Conservation (phyloP, 2,888 invertebrate genomes). For the Pterostichus madidus region DNA sequence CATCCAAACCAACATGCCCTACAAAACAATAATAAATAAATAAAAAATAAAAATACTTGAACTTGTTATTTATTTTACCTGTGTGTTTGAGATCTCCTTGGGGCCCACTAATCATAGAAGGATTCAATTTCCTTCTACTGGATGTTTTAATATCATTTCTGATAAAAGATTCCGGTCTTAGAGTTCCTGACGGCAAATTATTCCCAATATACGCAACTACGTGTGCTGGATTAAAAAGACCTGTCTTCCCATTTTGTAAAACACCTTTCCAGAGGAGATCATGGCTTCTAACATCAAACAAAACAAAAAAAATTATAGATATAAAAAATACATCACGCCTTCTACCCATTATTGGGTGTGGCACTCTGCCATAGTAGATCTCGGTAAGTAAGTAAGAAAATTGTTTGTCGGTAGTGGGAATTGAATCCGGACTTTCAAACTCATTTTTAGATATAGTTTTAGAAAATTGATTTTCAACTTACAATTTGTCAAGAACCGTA, state of each 20-base stretch:
- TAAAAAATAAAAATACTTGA: background rate
- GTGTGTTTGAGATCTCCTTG: constrained; percentile 98
- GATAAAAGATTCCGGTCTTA: constrained; percentile 78
- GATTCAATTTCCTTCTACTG: constrained; percentile 83
- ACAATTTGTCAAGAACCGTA: constrained; percentile 92
- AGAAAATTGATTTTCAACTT: constrained; percentile 70
- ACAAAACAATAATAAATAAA: constrained; percentile 27
- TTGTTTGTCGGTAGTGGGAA: too few relatives aligned
- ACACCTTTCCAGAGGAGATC: constrained; percentile 94
- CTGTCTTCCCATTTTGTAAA: constrained; percentile 92
- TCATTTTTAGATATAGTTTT: too few relatives aligned
- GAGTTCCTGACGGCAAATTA: constrained; percentile 81
- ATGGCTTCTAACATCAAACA: constrained; percentile 78
- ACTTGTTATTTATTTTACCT: constrained; percentile 74
- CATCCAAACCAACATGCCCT: constrained; percentile 96
- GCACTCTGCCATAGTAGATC: too few relatives aligned
- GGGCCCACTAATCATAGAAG: constrained; percentile 97
- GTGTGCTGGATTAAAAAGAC: constrained; percentile 93
- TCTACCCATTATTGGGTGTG: too few relatives aligned
- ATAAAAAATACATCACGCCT: too few relatives aligned
- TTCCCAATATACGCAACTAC: constrained; percentile 92
- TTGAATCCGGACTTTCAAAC: too few relatives aligned
- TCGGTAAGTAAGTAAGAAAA: too few relatives aligned
- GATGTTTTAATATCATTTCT: constrained; percentile 82
- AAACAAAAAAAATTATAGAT: too few relatives aligned